Percentiles rank a stretch among this genome's conserved stretches.
Conservation (phyloP, 2,113 vertebrate species). For the Corvus cornix region DNA sequence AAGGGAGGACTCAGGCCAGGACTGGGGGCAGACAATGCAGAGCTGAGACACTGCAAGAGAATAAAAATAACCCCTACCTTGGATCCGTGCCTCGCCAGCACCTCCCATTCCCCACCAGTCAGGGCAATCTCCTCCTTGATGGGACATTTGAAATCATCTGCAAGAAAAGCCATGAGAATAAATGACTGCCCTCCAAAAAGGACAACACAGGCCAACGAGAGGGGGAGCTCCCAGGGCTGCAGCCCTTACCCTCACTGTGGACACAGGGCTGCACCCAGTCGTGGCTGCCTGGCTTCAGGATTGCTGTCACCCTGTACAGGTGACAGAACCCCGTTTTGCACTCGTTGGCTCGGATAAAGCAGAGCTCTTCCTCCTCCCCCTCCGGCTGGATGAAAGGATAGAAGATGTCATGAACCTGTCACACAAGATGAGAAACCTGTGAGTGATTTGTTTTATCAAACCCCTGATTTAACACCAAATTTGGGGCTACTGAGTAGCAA, state of each 20-base stretch:
- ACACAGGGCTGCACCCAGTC: constrained; percentile 81
- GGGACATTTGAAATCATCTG: constrained; percentile 91
- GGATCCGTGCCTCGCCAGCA: constrained; percentile 90
- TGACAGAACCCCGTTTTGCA: constrained; percentile 94
- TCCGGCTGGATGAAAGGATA: constrained; percentile 89
- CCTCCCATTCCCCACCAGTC: constrained; percentile 95
- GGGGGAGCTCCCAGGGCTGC: not conserved
- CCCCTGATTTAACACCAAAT: not conserved
- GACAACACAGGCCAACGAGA: not conserved
- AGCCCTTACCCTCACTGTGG: constrained; percentile 80
- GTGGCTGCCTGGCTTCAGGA: constrained; percentile 79
- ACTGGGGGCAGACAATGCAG: not conserved
- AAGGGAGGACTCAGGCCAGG: not conserved
- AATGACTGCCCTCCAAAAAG: not conserved
- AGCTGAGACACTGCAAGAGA: not conserved
- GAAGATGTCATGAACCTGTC: constrained; percentile 95
- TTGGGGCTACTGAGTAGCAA: not conserved
- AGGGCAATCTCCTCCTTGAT: constrained; percentile 89
- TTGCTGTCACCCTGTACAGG: constrained; percentile 86
- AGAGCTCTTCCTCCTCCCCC: constrained; percentile 86
- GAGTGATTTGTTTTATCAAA: not conserved
- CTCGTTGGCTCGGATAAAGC: constrained; percentile 92
- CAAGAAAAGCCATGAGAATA: not conserved
- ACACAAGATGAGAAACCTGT: not conserved
- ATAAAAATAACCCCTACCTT: constrained; percentile 78